Evolutionary conservation across 2,888 invertebrate genomes (phyloP), one percentile per base, ranked within the genome.

Genomic region (Lepidocyrtoides sp.): DNA sequence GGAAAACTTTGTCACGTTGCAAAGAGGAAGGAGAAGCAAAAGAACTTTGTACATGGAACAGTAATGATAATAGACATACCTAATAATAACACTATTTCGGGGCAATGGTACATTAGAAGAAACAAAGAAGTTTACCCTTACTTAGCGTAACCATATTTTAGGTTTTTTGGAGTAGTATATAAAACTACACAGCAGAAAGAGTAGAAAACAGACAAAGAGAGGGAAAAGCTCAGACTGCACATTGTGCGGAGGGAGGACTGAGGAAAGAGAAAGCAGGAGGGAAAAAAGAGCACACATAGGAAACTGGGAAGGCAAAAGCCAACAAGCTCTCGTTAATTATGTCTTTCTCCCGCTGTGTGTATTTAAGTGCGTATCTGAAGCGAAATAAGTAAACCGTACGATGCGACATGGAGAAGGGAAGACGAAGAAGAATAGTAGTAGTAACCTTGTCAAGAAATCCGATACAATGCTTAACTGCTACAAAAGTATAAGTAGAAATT

Each of bases 311-410:
- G 44, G 86, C 57, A 84, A 84, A 89, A 89, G 89, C 89, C 84
- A 89, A 83, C 89, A 89, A 83, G 75, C 72, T 51, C 90, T 85
- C 79, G 85, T 90, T 90, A 90, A 90, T 90, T 90, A 90, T 79
- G 84, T 90, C 60, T 69, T 88, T 17, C 20, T 79, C 66, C 60
- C 63, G 41, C 69, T 69, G 69, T 75, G 75, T 75, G 75, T 48
- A 23, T 48, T 12, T 8, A 26, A 48, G 75, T 75, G 75, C 75
- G 75, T 75, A 32, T 51, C 44, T 75, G 75, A 26, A 51, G 48
- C 23, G 48, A 75, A 32, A 72, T n/a, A 41, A 44, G 44, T 20
- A 10, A 44, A 23, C 20, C 29, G 44, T 48, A n/a, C 4, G 20
- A n/a, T n/a, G n/a, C n/a, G n/a, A n/a, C 36, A 14, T 63, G 60